These are phyloP conservation scores for Lottia gigantea DNA, from an alignment of 2,888 invertebrate genomes.

Conservation along the genomic window DNA sequence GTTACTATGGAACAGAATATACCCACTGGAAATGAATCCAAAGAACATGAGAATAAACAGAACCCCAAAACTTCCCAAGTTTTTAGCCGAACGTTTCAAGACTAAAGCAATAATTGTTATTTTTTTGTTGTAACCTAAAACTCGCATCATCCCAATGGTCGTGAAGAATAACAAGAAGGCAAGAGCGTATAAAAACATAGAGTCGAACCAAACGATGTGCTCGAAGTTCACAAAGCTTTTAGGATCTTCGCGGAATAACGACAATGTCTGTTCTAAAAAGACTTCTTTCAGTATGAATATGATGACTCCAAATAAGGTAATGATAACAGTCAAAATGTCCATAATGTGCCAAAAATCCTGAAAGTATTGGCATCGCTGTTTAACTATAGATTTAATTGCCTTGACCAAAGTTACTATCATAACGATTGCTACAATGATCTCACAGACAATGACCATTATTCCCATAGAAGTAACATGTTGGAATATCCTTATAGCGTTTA, in stretches of 20 bases:
- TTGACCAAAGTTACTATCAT: constrained; percentile 31
- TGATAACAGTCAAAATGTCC: constrained; percentile 61
- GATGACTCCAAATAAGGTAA: constrained; percentile 54
- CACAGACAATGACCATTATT: constrained; percentile 35
- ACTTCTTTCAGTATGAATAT: constrained; percentile 59
- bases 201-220: constrained; percentile 67
- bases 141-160: constrained; percentile 46
- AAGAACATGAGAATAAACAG: constrained; percentile 66
- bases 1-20: constrained; percentile 58
- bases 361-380: constrained; percentile 53
- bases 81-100: constrained; percentile 61
- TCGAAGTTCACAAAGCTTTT: constrained; percentile 62
- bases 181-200: constrained; percentile 46
- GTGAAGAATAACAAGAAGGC: constrained; percentile 44
- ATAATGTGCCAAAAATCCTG: constrained; percentile 66
- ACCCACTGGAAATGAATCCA: constrained; percentile 60
- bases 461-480: constrained; percentile 34
- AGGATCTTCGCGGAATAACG: constrained; percentile 38
- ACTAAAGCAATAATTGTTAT: constrained; percentile 69
- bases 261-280: constrained; percentile 31
- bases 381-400: constrained; percentile 31
- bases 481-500: constrained; percentile 43
- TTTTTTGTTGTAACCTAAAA: constrained; percentile 70
- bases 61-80: constrained; percentile 67
- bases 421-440: constrained; percentile 25